Conservation (phyloP, 2,113 vertebrate species). For the Syngnathus typhle region DNA sequence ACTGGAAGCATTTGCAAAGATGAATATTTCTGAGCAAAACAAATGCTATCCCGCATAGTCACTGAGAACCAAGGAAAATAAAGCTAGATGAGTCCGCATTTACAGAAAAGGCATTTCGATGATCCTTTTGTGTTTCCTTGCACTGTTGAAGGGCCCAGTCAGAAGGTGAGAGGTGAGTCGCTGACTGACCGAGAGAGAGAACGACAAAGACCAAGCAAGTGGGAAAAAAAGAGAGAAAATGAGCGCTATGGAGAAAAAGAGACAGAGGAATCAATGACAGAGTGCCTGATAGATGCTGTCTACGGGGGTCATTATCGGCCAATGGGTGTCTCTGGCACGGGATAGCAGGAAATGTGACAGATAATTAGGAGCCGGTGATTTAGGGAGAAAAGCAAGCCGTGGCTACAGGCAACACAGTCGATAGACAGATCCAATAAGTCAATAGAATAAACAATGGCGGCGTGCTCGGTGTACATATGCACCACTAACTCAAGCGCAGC, state of each 20-base stretch:
- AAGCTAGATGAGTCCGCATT: conserved; percentile 14
- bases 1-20: conserved; percentile 50
- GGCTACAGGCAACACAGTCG: conserved; percentile 65
- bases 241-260: conserved; percentile 25
- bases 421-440: conserved; percentile 76
- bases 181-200: conserved; percentile 27
- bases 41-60: conserved; percentile 6
- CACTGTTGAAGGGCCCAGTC: conserved; percentile 5
- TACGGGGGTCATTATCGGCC: conserved; percentile 72
- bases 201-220: conserved; percentile 15
- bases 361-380: conserved; percentile 78
- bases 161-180: conserved; percentile 32
- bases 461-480: conserved; percentile 69
- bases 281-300: conserved; percentile 73
- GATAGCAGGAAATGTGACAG: conserved; percentile 75
- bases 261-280: conserved; percentile 64
- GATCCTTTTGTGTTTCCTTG: conserved; percentile 33
- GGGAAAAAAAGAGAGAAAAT: conserved; percentile 31
- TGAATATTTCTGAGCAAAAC: conserved; percentile 24
- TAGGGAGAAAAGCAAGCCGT: conserved; percentile 65
- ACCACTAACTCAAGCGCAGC: conserved; percentile 50
- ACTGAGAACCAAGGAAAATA: conserved; percentile 26
- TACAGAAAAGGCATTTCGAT: conserved; percentile 36
- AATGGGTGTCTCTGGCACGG: conserved; percentile 74
- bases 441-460: conserved; percentile 74